A percentile compares a stretch with the other conserved stretches of the same genome.
Conservation (phyloP, 2,888 invertebrate genomes). For the Hololepta plana region DNA sequence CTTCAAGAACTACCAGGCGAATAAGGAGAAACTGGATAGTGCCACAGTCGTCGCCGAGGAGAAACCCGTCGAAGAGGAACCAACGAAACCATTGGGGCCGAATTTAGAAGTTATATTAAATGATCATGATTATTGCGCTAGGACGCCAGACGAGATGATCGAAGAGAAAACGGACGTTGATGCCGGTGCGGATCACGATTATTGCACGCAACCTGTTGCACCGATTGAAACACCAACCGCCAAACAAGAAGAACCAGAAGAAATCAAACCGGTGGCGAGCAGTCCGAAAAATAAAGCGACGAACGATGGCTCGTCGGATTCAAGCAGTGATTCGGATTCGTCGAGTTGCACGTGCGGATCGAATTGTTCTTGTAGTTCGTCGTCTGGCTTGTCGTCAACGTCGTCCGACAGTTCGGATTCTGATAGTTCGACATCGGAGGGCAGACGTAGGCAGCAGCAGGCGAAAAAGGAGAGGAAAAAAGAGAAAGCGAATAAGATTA, state of each 20-base stretch:
- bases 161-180: conserved; percentile 22
- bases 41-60: conserved; percentile 6
- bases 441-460: conserved; percentile 19
- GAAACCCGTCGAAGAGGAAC: conserved; percentile 9
- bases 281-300: conserved; percentile 29
- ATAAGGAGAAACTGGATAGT: conserved; percentile 32
- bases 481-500: conserved; percentile 3
- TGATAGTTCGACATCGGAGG: conserved; percentile 41
- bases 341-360: conserved; percentile 66
- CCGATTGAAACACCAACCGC: conserved; percentile 2
- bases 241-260: conserved; percentile 22
- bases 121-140: conserved; percentile 61
- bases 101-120: conserved; percentile 21
- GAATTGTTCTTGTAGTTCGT: conserved; percentile 66
- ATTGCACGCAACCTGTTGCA: conserved; percentile 15
- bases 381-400: conserved; percentile 36
- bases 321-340: conserved; percentile 58
- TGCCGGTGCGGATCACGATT: conserved; percentile 26
- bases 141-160: conserved; percentile 15
- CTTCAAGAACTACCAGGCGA: conserved; percentile 56
- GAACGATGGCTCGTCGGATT: conserved; percentile 51
- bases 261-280: conserved; percentile 29
- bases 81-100: conserved; percentile 5
- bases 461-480: too few species aligned
- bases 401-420: conserved; percentile 33